These are phyloP conservation scores for Falco naumanni DNA, from an alignment of 2,797 vertebrate species.

Conservation along the genomic window DNA sequence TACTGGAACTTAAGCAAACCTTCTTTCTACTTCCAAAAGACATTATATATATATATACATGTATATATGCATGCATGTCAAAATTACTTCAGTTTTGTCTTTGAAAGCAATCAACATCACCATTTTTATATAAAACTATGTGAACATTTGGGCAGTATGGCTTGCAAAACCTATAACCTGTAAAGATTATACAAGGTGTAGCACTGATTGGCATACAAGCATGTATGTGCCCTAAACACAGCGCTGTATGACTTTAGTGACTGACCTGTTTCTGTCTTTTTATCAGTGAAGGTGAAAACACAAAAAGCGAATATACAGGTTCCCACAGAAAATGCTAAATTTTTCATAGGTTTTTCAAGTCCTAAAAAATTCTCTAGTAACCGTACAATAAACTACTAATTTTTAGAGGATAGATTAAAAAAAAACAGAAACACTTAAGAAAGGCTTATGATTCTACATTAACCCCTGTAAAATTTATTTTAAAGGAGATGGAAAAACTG, in stretches of 20 bases:
- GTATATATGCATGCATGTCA: background rate
- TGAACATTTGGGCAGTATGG: background rate
- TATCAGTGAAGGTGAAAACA: background rate
- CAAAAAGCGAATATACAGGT: background rate
- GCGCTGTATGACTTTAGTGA: background rate
- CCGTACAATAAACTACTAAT: background rate
- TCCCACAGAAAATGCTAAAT: background rate
- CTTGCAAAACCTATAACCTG: background rate
- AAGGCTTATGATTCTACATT: background rate
- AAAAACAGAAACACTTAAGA: fast-evolving
- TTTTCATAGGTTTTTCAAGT: background rate
- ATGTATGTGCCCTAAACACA: background rate
- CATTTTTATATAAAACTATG: background rate
- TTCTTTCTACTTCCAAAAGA: background rate
- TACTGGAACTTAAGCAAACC: background rate
- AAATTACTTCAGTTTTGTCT: background rate
- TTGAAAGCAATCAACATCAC: background rate
- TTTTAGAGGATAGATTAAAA: background rate
- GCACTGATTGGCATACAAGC: background rate
- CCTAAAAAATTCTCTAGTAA: background rate
- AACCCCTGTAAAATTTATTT: background rate
- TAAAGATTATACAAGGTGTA: background rate
- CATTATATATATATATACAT: background rate
- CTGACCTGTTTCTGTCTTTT: background rate
- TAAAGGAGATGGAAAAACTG: background rate